These are phyloP conservation scores for Lepidocyrtinus sp. DNA, from an alignment of 2,888 invertebrate species.

Conservation along the genomic window DNA sequence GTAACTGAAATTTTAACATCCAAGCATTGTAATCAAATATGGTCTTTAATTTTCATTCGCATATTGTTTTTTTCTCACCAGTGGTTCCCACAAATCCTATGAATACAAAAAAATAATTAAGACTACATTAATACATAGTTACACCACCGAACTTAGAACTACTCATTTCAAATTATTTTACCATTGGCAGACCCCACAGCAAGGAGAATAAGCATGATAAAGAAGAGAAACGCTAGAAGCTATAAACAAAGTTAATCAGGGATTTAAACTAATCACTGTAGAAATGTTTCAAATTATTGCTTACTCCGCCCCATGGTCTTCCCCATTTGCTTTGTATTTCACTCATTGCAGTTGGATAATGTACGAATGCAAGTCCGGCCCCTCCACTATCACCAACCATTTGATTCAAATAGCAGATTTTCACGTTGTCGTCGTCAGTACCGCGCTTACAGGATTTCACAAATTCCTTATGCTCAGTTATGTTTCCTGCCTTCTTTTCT, in stretches of 20 bases:
- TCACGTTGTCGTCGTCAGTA: background rate
- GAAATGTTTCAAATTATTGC: background rate
- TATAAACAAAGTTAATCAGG: background rate
- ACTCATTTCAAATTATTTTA: no score
- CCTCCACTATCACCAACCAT: constrained; percentile 33
- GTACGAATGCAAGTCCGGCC: constrained; percentile 45
- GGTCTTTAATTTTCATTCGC: no score
- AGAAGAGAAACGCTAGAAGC: constrained; percentile 36
- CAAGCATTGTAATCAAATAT: no score
- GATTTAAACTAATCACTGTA: background rate
- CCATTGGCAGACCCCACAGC: constrained; percentile 37
- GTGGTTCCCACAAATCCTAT: constrained; percentile 47
- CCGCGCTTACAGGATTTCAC: background rate
- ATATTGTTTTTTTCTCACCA: constrained; percentile 6
- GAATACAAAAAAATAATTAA: no score
- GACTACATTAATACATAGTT: no score
- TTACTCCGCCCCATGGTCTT: constrained; percentile 19
- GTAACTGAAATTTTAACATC: constrained; percentile 43
- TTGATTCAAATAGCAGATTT: background rate
- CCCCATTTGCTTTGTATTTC: constrained; percentile 27
- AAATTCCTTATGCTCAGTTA: background rate
- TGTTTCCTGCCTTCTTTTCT: background rate
- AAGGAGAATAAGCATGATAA: constrained; percentile 41
- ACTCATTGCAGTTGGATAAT: constrained; percentile 42
- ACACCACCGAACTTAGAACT: no score